Evolutionary conservation across 2,113 vertebrate genomes (phyloP), one percentile per base, ranked within the genome.

Genomic region (Platanista minor): DNA sequence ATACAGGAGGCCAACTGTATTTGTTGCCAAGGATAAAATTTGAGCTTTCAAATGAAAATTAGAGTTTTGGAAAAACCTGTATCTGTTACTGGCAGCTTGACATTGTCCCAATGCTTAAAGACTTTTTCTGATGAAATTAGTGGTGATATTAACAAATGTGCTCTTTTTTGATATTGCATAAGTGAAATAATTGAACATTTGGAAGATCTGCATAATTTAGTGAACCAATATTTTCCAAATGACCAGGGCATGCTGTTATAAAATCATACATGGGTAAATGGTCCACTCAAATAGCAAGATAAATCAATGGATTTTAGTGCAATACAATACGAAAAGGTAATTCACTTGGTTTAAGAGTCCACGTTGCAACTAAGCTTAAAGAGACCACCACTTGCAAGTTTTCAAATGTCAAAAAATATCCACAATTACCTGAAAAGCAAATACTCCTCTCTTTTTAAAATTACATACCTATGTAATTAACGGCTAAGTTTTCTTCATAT

Each of bases 381-480:
- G 90, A 80, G 27, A 80, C 52, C 33, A 43, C 39, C 14, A 52
- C 74, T 93, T 95, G 74, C 67, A 96, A 54, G 78, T 46, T 97
- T 96, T 66, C 20, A 15, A 87, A 87, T 80, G 94, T 93, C 83
- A 87, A 92, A 97, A 43, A 86, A 62, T 81, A 96, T 33, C 39
- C 69, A 66, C 84, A 82, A 92, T 93, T 86, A 93, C 61, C 59
- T 93, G 59, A 59, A 91, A 69, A 95, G 78, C 25, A 95, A 94
- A 72, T 64, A 39, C 10, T 54, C 41, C 4, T 88, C 10, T 80
- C 64, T 81, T 64, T 93, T 59, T 25, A 21, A 46, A 94, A 87
- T 94, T 97, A 89, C 29, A 64, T 95, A 91, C 91, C 87, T 94
- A 39, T 46, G 6, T 91, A 95, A 96, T 97, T 95, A 93, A 94